phyloP scores from a whole-genome alignment of 2,888 invertebrate genomes.

The Pachydiplax longipennis region DNA sequence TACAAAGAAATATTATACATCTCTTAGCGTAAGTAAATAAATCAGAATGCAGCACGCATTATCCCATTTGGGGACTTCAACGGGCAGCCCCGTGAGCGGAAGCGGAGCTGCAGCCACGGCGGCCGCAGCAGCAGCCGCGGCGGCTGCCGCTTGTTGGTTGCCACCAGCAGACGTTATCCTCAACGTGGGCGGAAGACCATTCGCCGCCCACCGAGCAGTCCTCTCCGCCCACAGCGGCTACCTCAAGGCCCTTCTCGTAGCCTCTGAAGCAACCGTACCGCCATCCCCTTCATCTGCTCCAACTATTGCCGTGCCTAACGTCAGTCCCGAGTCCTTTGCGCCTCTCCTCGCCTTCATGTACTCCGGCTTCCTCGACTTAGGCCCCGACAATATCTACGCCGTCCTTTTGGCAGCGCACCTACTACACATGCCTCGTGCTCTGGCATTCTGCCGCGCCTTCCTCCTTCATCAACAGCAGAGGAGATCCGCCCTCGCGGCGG shows the following conservation, averaged over 20 bases:
- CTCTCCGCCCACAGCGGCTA: conserved; percentile 75
- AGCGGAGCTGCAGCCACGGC: conserved; percentile 22
- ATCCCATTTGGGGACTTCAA: conserved; percentile 23
- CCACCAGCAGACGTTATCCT: conserved; percentile 69
- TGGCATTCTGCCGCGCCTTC: conserved; percentile 73
- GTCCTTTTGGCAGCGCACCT: conserved; percentile 75
- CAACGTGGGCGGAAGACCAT: conserved; percentile 65
- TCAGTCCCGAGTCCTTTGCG: conserved; percentile 68
- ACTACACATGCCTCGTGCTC: conserved; percentile 75
- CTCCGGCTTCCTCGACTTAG: conserved; percentile 74
- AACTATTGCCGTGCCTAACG: conserved; percentile 64
- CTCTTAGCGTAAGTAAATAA: neutral
- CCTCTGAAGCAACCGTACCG: conserved; percentile 47
- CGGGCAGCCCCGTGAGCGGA: conserved; percentile 24
- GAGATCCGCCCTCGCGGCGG: conserved; percentile 63
- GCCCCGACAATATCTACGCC: conserved; percentile 71
- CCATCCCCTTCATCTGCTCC: conserved; percentile 48
- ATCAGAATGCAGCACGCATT: conserved; percentile 26
- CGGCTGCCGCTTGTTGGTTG: conserved; percentile 55
- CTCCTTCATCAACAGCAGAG: conserved; percentile 62
- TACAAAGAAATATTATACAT: no score
- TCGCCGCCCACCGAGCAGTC: conserved; percentile 72
- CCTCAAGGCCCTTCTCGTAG: conserved; percentile 69
- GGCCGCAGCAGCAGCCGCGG: conserved; percentile 47
- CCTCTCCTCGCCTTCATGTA: conserved; percentile 77